Conservation (phyloP, 2,888 invertebrate species). For the Sinhomidia bicolor region DNA sequence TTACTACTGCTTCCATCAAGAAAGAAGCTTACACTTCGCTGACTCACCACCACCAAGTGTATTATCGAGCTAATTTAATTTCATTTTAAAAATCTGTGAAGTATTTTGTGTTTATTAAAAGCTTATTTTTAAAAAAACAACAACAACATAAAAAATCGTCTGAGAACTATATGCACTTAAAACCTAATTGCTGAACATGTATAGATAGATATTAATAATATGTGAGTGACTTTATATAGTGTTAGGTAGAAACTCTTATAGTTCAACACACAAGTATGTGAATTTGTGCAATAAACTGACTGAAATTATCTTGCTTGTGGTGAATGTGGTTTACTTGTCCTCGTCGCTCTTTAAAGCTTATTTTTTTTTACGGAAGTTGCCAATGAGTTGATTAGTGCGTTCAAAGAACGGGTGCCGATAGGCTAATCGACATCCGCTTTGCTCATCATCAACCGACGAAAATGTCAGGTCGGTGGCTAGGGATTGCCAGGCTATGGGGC, state of each 20-base stretch:
- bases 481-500: slow-evolving; percentile 69
- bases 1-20: slow-evolving; percentile 26
- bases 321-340: background rate
- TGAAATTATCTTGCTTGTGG: background rate
- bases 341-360: background rate
- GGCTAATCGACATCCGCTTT: slow-evolving; percentile 68
- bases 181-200: background rate
- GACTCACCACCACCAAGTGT: background rate
- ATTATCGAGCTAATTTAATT: slow-evolving; percentile 27
- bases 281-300: background rate
- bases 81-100: background rate
- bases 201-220: no score
- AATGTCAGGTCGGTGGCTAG: slow-evolving; percentile 56
- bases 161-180: background rate
- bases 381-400: slow-evolving; percentile 62
- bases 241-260: background rate
- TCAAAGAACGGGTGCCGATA: slow-evolving; percentile 59
- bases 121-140: background rate
- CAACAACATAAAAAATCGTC: background rate
- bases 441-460: slow-evolving; percentile 19
- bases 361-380: slow-evolving; percentile 37
- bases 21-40: slow-evolving; percentile 19
- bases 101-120: background rate
- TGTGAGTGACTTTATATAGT: background rate
- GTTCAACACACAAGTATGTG: background rate